Conservation (phyloP, 30 jellyfish, hydroid and myxozoan species). For the Hydractinia echinata region DNA sequence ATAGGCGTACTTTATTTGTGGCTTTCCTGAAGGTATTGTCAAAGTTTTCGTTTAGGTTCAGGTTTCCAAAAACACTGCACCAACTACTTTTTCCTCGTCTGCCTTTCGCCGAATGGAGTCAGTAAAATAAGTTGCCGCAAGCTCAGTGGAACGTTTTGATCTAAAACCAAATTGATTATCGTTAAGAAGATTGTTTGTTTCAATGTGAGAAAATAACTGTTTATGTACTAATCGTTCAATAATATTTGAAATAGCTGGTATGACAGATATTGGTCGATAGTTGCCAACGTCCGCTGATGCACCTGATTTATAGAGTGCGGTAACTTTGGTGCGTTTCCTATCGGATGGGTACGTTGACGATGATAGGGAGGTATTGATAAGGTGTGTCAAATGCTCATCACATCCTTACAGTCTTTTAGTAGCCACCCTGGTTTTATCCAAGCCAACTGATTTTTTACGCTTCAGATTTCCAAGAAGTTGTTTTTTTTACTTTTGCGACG, state of each 20-base stretch:
- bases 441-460: conserved; percentile 1
- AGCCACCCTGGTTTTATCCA: conserved; percentile 1
- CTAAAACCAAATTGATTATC: not conserved
- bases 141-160: not conserved
- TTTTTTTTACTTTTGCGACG: not conserved
- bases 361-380: not conserved
- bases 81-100: conserved; percentile 1
- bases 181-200: too few relatives aligned
- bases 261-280: not conserved
- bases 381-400: conserved; percentile 1
- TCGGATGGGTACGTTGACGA: not conserved
- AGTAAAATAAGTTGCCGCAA: not conserved
- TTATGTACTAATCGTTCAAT: not conserved
- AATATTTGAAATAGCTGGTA: not conserved
- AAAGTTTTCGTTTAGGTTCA: too few relatives aligned
- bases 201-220: too few relatives aligned
- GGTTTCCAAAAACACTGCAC: conserved; percentile 7
- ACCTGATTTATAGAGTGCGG: too few relatives aligned
- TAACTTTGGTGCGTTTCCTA: too few relatives aligned
- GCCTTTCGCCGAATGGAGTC: conserved; percentile 18
- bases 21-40: too few relatives aligned
- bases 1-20: too few relatives aligned
- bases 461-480: conserved; percentile 6
- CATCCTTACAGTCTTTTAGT: conserved; percentile 6
- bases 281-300: too few relatives aligned